These are phyloP conservation scores for Leptinotarsa undecemlineata DNA, from an alignment of 1,140 invertebrate species.

Conservation along the genomic window DNA sequence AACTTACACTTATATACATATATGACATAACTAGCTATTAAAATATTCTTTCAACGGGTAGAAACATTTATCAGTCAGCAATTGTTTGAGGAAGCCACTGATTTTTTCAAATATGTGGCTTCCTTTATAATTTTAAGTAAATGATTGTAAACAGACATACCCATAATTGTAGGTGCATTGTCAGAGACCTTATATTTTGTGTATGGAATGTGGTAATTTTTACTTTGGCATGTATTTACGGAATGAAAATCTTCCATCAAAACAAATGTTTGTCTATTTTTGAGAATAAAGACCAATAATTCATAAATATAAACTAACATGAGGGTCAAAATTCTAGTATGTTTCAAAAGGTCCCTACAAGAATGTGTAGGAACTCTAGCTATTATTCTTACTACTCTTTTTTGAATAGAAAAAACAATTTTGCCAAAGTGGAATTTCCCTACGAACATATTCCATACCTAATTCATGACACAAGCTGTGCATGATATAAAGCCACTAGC, in stretches of 20 bases:
- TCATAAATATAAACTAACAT: neutral
- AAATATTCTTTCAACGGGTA: conserved; percentile 8
- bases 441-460: neutral
- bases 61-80: neutral
- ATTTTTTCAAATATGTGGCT: neutral
- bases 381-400: neutral
- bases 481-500: neutral
- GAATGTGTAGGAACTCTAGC: neutral
- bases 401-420: neutral
- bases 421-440: conserved; percentile 2
- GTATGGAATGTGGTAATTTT: conserved; percentile 8
- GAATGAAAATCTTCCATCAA: neutral
- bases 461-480: conserved; percentile 1
- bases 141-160: neutral
- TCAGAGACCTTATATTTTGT: conserved; percentile 9
- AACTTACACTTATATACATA: neutral
- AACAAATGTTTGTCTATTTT: neutral
- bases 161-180: conserved; percentile 9
- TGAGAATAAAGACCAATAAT: neutral
- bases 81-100: neutral
- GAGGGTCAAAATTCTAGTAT: neutral
- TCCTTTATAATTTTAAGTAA: too few species aligned
- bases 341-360: conserved; percentile 2
- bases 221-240: neutral
- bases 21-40: neutral